Percentiles rank a stretch among this genome's conserved stretches.
phyloP scores from a whole-genome alignment of 2,113 vertebrate species.

The Spilogale gracilis region DNA sequence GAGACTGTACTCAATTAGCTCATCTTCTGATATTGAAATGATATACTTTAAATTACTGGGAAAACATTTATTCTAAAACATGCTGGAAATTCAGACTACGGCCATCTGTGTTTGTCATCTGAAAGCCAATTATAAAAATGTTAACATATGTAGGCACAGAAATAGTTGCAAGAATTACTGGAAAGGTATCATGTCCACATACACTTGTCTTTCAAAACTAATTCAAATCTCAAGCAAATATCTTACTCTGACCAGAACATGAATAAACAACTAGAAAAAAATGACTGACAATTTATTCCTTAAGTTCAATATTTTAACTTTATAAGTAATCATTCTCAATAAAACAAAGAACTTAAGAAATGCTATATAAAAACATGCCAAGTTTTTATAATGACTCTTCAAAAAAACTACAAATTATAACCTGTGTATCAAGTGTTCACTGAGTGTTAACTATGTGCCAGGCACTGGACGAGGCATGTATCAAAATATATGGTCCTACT shows the following conservation, averaged over 20 bases:
- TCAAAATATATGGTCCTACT: slow-evolving; percentile 5
- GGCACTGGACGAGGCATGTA: neutral
- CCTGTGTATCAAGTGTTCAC: neutral
- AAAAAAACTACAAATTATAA: slow-evolving; percentile 12
- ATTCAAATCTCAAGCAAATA: slow-evolving; percentile 49
- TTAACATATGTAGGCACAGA: slow-evolving; percentile 80
- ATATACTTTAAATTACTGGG: slow-evolving; percentile 71
- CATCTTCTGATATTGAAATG: slow-evolving; percentile 67
- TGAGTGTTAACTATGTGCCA: neutral
- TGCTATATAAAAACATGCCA: slow-evolving; percentile 2
- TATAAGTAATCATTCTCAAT: slow-evolving; percentile 22
- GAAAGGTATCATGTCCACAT: slow-evolving; percentile 66
- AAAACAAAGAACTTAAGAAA: slow-evolving; percentile 32
- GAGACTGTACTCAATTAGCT: slow-evolving; percentile 45
- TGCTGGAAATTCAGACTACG: slow-evolving; percentile 67
- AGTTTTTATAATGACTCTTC: slow-evolving; percentile 30
- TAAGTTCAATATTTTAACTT: slow-evolving; percentile 54
- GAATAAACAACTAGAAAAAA: slow-evolving; percentile 62
- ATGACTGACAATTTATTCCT: slow-evolving; percentile 3
- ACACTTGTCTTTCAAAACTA: slow-evolving; percentile 67
- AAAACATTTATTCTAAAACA: slow-evolving; percentile 81
- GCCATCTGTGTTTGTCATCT: slow-evolving; percentile 87
- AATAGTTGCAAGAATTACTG: slow-evolving; percentile 81
- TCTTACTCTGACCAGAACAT: slow-evolving; percentile 22
- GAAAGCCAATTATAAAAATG: slow-evolving; percentile 86